These are phyloP conservation scores for Nycticorax nycticorax DNA, from an alignment of 2,113 vertebrate species.

Conservation along the genomic window DNA sequence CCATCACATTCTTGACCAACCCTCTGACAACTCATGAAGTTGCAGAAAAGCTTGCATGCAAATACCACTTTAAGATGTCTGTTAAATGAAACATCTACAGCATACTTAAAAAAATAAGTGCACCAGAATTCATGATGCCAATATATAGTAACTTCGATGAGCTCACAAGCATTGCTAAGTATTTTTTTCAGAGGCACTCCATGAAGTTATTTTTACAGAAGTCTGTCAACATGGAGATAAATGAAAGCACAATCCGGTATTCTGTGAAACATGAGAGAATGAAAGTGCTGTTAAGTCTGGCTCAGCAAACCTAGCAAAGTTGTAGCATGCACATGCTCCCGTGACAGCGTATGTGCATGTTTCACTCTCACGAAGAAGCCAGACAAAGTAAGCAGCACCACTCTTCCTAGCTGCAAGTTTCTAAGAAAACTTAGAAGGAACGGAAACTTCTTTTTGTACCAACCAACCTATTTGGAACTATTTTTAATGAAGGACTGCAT, in stretches of 20 bases:
- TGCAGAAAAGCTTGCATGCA: not conserved
- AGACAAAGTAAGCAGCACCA: not conserved
- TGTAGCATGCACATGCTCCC: too few species aligned
- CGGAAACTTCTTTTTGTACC: not conserved
- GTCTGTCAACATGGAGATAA: not conserved
- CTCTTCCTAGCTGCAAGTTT: not conserved
- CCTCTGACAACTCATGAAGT: not conserved
- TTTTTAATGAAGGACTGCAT: not conserved
- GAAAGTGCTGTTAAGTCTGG: not conserved
- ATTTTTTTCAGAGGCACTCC: not conserved
- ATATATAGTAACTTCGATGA: accelerated
- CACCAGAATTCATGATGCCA: not conserved
- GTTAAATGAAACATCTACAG: not conserved
- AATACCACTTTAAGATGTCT: not conserved
- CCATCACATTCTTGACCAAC: not conserved
- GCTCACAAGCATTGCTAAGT: not conserved
- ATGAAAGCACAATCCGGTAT: not conserved
- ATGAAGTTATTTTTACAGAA: not conserved
- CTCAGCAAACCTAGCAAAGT: not conserved
- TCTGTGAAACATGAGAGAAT: not conserved
- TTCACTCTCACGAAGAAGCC: not conserved
- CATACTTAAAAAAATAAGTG: not conserved
- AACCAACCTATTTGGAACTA: not conserved
- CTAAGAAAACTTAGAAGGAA: not conserved
- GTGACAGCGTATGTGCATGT: accelerated